Evolutionary conservation across 1,140 invertebrate species (phyloP).

Genomic region (Brachionus paranguensis): DNA sequence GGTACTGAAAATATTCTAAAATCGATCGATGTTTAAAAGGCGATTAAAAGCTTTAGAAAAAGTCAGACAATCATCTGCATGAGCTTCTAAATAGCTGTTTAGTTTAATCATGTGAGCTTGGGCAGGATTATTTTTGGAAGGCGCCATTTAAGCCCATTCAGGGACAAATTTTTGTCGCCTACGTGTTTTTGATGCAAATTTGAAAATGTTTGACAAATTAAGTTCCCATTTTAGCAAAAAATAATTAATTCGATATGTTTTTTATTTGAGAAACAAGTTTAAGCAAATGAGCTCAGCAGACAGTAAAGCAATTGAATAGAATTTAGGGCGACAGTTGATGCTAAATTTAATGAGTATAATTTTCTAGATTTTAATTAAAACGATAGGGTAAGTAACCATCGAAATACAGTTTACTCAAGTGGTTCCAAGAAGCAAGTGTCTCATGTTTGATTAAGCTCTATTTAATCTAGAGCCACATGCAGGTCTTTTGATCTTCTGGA

Average conservation of each 20-base stretch:
- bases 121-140: background rate
- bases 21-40: background rate
- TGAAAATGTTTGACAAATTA: background rate
- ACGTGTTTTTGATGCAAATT: background rate
- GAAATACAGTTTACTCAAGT: background rate
- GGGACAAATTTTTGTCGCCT: background rate
- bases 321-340: constrained; percentile 30
- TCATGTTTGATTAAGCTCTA: background rate
- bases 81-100: background rate
- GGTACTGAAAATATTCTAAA: background rate
- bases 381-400: background rate
- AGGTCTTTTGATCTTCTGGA: background rate
- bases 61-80: background rate
- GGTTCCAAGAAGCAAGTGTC: constrained; percentile 12
- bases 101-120: background rate
- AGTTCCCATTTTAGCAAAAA: background rate
- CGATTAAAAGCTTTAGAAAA: background rate
- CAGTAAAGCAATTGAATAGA: constrained; percentile 22
- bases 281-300: constrained; percentile 18
- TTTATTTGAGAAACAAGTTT: background rate
- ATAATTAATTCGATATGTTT: background rate
- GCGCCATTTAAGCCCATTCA: background rate
- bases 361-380: constrained; percentile 28
- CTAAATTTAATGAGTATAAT: background rate
- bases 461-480: constrained; percentile 3